Evolutionary conservation across 2,113 vertebrate species (phyloP).

Genomic region (Plotosus lineatus): DNA sequence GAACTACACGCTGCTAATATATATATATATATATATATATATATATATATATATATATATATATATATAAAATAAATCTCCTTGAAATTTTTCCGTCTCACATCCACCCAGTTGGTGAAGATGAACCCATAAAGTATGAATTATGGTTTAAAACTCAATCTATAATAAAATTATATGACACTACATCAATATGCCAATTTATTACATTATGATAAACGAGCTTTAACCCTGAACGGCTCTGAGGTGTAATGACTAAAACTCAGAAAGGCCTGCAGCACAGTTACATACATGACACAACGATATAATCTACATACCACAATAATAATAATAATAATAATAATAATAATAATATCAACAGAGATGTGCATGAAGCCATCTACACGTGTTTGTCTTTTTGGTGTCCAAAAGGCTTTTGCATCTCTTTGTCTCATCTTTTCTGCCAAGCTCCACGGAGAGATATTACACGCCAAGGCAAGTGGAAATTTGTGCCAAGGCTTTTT

Average conservation of each 20-base stretch:
- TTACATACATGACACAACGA: neutral
- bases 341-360: neutral
- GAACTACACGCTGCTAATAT: neutral
- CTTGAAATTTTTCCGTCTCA: neutral
- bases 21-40: constrained; percentile 6
- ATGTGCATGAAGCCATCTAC: neutral
- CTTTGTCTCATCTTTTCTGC: constrained; percentile 52
- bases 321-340: neutral
- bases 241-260: neutral
- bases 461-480: constrained; percentile 43
- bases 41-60: neutral
- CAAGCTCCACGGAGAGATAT: constrained; percentile 55
- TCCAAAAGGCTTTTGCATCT: constrained; percentile 15
- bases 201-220: constrained; percentile 26
- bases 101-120: neutral
- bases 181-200: constrained; percentile 27
- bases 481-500: constrained; percentile 53
- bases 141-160: constrained; percentile 13
- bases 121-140: constrained; percentile 24
- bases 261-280: neutral
- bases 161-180: constrained; percentile 25
- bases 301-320: neutral
- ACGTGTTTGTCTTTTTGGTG: constrained; percentile 13
- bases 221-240: constrained; percentile 2
- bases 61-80: constrained; percentile 1